A percentile compares a stretch with the other conserved stretches of the same genome.
Conservation (phyloP, 2,113 vertebrate species). For the Lanius collurio region DNA sequence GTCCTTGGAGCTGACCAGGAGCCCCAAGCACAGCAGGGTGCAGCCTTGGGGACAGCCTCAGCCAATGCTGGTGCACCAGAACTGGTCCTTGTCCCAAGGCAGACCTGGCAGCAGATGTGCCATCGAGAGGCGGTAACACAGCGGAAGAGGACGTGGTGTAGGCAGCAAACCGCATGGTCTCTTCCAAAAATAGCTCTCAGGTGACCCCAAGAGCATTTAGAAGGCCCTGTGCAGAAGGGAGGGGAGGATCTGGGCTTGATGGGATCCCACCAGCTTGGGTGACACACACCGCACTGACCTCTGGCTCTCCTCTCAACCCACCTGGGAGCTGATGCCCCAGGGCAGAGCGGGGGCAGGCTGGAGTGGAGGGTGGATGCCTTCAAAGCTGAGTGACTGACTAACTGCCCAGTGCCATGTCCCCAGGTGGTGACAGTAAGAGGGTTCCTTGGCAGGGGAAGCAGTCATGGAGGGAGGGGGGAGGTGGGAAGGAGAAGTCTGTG, state of each 20-base stretch:
- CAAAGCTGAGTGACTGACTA: not conserved
- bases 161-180: not conserved
- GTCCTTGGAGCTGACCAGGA: not conserved
- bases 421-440: not conserved
- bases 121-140: fast-evolving
- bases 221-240: not conserved
- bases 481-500: not conserved
- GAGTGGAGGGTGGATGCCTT: not conserved
- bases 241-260: not conserved
- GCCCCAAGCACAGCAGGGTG: not conserved
- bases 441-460: not conserved
- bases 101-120: not conserved
- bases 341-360: not conserved
- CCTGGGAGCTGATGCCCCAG: not conserved
- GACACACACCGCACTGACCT: not conserved
- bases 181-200: not conserved
- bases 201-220: not conserved
- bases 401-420: not conserved
- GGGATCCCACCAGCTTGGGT: not conserved
- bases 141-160: fast-evolving
- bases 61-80: fast-evolving
- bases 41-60: not conserved
- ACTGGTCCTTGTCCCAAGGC: not conserved
- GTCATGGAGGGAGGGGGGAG: not conserved
- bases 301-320: not conserved